Evolutionary conservation across 2,797 vertebrate species (phyloP), one percentile per base, ranked within the genome.

Genomic region (Pangasius sanitwongsei): DNA sequence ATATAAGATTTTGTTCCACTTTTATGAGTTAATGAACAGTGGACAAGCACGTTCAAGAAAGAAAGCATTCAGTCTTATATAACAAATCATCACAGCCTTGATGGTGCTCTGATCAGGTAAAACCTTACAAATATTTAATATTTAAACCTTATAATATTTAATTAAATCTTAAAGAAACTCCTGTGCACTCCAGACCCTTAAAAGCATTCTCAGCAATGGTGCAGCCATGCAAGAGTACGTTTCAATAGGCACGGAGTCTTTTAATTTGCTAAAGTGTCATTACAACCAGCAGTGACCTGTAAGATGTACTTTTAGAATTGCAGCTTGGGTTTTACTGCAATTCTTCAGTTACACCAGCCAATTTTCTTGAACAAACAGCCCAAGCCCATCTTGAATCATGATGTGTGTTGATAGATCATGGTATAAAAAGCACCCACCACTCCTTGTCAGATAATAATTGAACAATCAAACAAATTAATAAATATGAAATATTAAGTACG

Each of bases 61-160:
- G 88, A 83, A 28, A 86, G 80, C 72, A 65, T 78, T 85, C 78
- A 81, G 55, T 59, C 89, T 57, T 57, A 48, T 89, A 87, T 89
- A 88, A 86, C 53, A 82, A 75, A 83, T 86, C 53, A 78, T 83
- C 75, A 72, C 70, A 59, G 41, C 37, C 65, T 59, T 44, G 78
- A 31, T 31, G 67, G 25, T 13, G n/a, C 50, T 48, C 74, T 63
- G 44, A 61, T 61, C 90, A 89, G 87, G 88, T 91, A 89, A 89
- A 88, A 86, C 88, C 88, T 83, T 28, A 44, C 90, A 92, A 91
- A 92, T 91, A 92, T 91, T 87, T 92, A 87, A 87, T 87, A 13
- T 53, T 48, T 48, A 48, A 55, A 16, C 53, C 2, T 4, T 55
- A 13, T 2, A 92, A 92, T 91, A 92, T 91, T 86, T 92, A 87